Evolutionary conservation across 2,888 invertebrate genomes (phyloP), one percentile per base, ranked within the genome.

Genomic region (Hipparchia sbordonii): DNA sequence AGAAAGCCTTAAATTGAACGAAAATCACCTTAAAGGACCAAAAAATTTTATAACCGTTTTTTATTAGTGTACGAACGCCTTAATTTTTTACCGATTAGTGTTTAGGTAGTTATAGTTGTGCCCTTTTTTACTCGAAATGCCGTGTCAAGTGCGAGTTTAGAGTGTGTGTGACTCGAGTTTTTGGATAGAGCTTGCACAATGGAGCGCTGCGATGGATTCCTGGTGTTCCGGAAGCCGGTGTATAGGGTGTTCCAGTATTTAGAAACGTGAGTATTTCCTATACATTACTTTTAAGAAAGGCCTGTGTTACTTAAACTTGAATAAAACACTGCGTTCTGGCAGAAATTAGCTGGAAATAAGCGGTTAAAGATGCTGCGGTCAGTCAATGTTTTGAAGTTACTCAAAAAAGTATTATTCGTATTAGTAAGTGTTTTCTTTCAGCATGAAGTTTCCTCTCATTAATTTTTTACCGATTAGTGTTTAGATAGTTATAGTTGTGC

Each of bases 191-290:
- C 74, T 76, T 93, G 74, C 75, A 95, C 91, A 94, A 96, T 96
- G 94, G 96, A 96, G 95, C 95, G 96, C 85, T 96, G 96, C 86
- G 96, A 96, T 89, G 96, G 96, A 84, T 96, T 96, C 92, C 95
- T 96, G 89, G 95, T 96, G 94, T 97, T 96, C 94, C 95, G 96
- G 87, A 96, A 96, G 89, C 97, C 97, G 87, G 96, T 96, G 79
- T 97, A 97, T 93, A 95, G 96, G 94, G 96, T 96, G 87, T 96
- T 97, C 94, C 96, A 96, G 94, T 97, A 96, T 94, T 95, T 97
- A 89, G 97, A 97, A 94, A 96, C 96, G 97, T 97, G 94, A 96
- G 96, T 96, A 84, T 57, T 66, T 5, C 33, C 9, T 51, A 13
- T 13, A 23, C 56, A 7, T 8, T 13, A 8, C 13, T 57, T 23